Percentiles rank a stretch among this genome's conserved stretches.
Evolutionary conservation across 2,888 invertebrate genomes (phyloP).

Genomic region (Megastigmus dorsalis): DNA sequence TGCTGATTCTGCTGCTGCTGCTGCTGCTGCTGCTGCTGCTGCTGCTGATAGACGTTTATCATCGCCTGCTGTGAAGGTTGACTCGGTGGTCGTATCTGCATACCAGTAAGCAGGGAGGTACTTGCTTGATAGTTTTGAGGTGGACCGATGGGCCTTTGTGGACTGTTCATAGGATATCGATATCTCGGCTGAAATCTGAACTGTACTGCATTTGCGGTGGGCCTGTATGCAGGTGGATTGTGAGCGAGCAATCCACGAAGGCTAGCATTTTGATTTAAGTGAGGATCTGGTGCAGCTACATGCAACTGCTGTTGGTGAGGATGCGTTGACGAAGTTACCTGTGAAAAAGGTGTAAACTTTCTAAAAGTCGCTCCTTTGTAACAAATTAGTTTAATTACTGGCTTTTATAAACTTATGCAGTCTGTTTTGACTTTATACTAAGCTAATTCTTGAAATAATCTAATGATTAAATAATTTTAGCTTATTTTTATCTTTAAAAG

Average conservation of each 20-base stretch:
- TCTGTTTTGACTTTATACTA: not conserved
- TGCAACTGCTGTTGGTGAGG: conserved; percentile 75
- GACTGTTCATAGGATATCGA: conserved; percentile 25
- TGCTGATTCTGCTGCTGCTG: conserved; percentile 64
- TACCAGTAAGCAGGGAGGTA: conserved; percentile 63
- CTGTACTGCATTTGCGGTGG: conserved; percentile 21
- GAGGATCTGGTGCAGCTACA: conserved; percentile 35
- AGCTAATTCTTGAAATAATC: not conserved
- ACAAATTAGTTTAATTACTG: not conserved
- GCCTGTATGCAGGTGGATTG: conserved; percentile 69
- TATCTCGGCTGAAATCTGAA: conserved; percentile 47
- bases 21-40: conserved; percentile 63
- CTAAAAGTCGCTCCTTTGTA: not conserved
- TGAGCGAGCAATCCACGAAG: conserved; percentile 66
- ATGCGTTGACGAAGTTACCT: conserved; percentile 79
- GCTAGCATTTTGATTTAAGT: conserved; percentile 66
- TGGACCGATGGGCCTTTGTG: conserved; percentile 61
- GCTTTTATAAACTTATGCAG: not conserved
- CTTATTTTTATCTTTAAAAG: not conserved
- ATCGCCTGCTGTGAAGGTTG: conserved; percentile 60
- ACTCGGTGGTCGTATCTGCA: conserved; percentile 65
- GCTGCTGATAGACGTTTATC: conserved; percentile 62
- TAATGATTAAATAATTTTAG: no score
- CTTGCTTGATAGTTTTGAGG: conserved; percentile 66
- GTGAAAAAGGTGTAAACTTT: conserved; percentile 44